Percentiles rank a stretch among this genome's conserved stretches.
Conservation (phyloP, 2,113 vertebrate genomes). For the Tetrao urogallus region DNA sequence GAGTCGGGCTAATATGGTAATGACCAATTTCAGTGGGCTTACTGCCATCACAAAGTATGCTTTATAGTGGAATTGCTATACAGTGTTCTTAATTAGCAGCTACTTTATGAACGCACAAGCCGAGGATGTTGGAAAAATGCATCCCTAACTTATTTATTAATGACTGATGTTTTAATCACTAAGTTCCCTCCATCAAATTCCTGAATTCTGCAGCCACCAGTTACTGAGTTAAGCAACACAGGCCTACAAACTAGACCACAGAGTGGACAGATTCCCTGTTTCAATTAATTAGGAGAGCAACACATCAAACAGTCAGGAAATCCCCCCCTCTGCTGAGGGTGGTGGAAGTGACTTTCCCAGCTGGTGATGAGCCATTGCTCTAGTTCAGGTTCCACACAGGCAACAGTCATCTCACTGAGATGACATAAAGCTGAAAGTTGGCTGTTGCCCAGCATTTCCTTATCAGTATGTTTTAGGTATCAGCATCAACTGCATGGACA, state of each 20-base stretch:
- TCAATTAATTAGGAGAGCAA: not conserved
- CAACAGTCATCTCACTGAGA: not conserved
- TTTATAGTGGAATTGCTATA: slow-evolving; percentile 46
- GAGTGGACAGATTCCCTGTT: not conserved
- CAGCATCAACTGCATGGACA: not conserved
- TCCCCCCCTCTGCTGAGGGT: accelerated
- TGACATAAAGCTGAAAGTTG: not conserved
- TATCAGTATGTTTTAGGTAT: not conserved
- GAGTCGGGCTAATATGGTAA: slow-evolving; percentile 63
- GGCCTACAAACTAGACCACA: not conserved
- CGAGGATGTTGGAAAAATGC: not conserved
- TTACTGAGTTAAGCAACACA: not conserved
- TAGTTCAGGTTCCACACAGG: not conserved
- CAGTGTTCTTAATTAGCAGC: slow-evolving; percentile 68
- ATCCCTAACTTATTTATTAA: not conserved
- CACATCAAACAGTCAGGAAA: not conserved
- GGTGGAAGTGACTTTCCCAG: not conserved
- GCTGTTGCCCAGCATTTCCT: not conserved
- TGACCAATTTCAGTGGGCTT: slow-evolving; percentile 61
- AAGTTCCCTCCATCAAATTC: not conserved
- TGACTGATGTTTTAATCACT: not conserved
- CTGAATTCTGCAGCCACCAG: slow-evolving; percentile 4
- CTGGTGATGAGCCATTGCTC: not conserved
- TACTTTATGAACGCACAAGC: slow-evolving; percentile 32
- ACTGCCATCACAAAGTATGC: slow-evolving; percentile 49